Evolutionary conservation across 1,140 invertebrate species (phyloP), one percentile per base, ranked within the genome.

Genomic region (Trinorchestia longiramus): DNA sequence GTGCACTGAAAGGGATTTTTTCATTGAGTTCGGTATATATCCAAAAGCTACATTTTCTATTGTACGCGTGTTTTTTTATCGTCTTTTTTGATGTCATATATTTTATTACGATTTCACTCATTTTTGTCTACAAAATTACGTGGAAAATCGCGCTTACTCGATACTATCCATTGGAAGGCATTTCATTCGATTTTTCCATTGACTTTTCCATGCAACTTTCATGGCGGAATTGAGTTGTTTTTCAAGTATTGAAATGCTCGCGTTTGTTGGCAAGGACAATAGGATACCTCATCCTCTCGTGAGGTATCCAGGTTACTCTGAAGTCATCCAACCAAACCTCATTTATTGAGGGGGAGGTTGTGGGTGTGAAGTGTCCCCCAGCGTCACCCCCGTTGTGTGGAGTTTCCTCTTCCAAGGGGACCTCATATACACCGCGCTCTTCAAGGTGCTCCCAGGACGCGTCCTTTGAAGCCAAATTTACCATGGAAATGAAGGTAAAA

Each of bases 391-490:
- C 62, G 8, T 36, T 77, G 3, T 15, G 8, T 28, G 62, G 62
- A 23, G 62, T 28, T 77, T 77, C 62, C 62, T 28, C 62, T 77
- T 28, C 28, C 1, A 23, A 28, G 62, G 62, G 62, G 62, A 77
- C 15, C 62, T 77, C 62, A 77, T 77, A 77, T 77, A 23, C 62
- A 28, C 62, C 62, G 62, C 62, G 62, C 28, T 77, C 62, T 77
- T 77, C 62, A 23, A 28, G 62, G 62, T 77, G 62, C 62, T 77
- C 62, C 36, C 15, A 77, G 62, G 62, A 77, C 62, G 62, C 62
- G 62, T 91, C 43, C 88, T 91, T 91, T 91, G 88, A 91, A 91
- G 88, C 41, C 88, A 42, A 91, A 91, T 91, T 91, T 91, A 91
- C 88, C 88, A 91, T 91, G 88, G 88, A 91, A 91, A 91, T 91